A percentile compares a stretch with the other conserved stretches of the same genome.
Evolutionary conservation across 2,888 invertebrate species (phyloP).

Genomic region (Syrphus vitripennis): DNA sequence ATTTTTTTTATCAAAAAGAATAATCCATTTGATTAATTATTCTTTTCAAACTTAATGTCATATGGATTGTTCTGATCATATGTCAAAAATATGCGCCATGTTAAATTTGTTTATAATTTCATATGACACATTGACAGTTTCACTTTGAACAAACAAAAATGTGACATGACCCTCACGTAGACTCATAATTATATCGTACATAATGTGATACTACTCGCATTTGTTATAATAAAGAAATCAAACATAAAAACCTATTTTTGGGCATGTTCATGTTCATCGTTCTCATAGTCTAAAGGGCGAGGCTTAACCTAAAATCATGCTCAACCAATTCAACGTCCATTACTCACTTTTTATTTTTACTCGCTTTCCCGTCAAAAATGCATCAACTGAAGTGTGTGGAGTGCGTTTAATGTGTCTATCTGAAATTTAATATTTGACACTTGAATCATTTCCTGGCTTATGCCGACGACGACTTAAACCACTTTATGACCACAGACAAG

Average conservation of each 20-base stretch:
- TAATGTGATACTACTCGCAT: neutral
- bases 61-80: neutral
- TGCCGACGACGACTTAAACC: neutral
- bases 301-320: constrained; percentile 11
- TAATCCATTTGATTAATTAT: constrained; percentile 51
- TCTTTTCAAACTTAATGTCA: constrained; percentile 18
- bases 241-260: constrained; percentile 8
- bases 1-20: neutral
- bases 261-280: neutral
- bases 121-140: constrained; percentile 27
- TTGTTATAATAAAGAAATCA: neutral
- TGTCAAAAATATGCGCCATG: constrained; percentile 6
- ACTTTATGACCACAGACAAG: constrained; percentile 35
- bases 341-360: neutral
- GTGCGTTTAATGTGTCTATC: constrained; percentile 10
- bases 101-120: constrained; percentile 30
- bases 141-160: neutral
- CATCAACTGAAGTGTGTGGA: constrained; percentile 25
- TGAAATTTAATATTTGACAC: constrained; percentile 13
- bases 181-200: neutral
- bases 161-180: constrained; percentile 9
- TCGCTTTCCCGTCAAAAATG: constrained; percentile 23
- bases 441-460: constrained; percentile 9
- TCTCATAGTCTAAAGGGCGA: neutral
- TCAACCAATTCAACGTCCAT: neutral